These are phyloP conservation scores for Sepiola atlantica DNA, from an alignment of 2,888 invertebrate species.

Conservation along the genomic window DNA sequence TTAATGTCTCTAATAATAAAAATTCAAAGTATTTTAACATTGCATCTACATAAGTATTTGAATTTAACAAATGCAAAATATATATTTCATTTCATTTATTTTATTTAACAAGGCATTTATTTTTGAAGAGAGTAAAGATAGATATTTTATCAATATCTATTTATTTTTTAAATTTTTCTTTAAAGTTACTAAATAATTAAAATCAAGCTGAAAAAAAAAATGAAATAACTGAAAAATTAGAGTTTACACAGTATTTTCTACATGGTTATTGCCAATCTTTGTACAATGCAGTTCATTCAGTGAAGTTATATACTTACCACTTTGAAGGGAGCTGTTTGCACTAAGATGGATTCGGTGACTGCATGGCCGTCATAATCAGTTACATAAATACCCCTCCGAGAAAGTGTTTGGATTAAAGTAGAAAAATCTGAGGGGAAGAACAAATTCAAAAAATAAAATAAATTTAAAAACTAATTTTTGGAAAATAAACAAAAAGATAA, in stretches of 20 bases:
- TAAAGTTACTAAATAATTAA: no score
- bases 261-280: neutral
- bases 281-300: neutral
- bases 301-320: constrained; percentile 82
- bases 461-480: no score
- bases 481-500: no score
- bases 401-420: constrained; percentile 93
- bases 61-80: no score
- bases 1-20: no score
- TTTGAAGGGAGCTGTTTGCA: constrained; percentile 94
- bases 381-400: constrained; percentile 91
- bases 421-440: constrained; percentile 82
- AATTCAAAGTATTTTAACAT: no score
- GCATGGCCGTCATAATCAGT: constrained; percentile 87
- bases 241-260: neutral
- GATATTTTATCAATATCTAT: no score
- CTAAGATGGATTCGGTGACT: constrained; percentile 95
- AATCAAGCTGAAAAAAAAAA: neutral
- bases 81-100: no score
- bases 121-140: no score
- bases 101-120: no score
- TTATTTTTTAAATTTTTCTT: no score
- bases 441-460: constrained; percentile 48
- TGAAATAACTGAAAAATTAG: neutral
- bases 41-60: no score